A percentile compares a stretch with the other conserved stretches of the same genome.
Conservation (phyloP, 2,113 vertebrate species). For the Xenopus borealis region DNA sequence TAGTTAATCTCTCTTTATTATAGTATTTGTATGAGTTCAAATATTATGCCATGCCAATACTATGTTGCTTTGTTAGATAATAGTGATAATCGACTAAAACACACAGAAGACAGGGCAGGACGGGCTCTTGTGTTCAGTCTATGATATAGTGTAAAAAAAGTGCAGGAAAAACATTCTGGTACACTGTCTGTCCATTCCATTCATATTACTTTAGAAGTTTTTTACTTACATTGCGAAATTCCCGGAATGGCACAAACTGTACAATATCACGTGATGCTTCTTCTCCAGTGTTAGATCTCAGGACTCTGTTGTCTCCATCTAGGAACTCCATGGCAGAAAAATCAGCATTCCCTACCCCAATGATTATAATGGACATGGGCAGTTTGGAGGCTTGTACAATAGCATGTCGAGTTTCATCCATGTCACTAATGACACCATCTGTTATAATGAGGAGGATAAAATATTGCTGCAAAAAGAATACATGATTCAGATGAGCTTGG, state of each 20-base stretch:
- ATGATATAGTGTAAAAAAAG: too few species aligned
- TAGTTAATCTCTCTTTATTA: too few species aligned
- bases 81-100: too few species aligned
- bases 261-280: conserved; percentile 91
- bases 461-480: conserved; percentile 78
- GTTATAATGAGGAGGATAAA: conserved; percentile 98
- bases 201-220: too few species aligned
- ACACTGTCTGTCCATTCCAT: too few species aligned
- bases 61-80: too few species aligned
- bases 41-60: too few species aligned
- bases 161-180: too few species aligned
- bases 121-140: too few species aligned
- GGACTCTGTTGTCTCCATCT: conserved; percentile 83
- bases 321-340: conserved; percentile 97
- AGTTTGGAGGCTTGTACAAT: conserved; percentile 92
- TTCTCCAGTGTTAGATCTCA: conserved; percentile 87
- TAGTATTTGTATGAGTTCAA: too few species aligned
- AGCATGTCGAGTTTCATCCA: conserved; percentile 91
- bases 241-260: conserved; percentile 96
- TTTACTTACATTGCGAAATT: conserved; percentile 88
- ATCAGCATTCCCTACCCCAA: conserved; percentile 93
- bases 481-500: not conserved
- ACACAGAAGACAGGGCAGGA: too few species aligned
- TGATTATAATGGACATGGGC: conserved; percentile 98
- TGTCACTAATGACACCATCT: conserved; percentile 96